Evolutionary conservation across 1,140 invertebrate genomes (phyloP), one percentile per base, ranked within the genome.

Genomic region (Anthonomus grandis): DNA sequence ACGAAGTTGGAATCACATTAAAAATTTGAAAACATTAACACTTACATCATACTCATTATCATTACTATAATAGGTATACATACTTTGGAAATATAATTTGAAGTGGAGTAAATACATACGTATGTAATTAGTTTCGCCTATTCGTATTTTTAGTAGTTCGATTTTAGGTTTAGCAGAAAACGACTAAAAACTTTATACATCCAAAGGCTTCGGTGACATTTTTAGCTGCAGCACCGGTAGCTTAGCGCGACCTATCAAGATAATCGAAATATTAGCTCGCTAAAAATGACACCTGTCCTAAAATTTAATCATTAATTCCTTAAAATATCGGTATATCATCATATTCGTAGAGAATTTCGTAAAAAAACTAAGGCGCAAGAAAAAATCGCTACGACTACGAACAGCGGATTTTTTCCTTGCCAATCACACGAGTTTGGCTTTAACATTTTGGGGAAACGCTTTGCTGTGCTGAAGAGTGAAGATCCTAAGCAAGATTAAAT

Each of bases 11-110:
- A 70, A 66, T 71, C 66, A 71, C 69, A 71, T 50, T 59, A 71
- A 70, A 72, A 72, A 70, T 69, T 70, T 57, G 53, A 69, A 72
- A 72, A 72, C 69, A 69, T 66, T 70, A 72, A 72, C 70, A 72
- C 70, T 72, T 57, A 72, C 69, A 65, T 65, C 62, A 64, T 67
- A 66, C 51, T n/a, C n/a, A 64, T 63, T 59, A 64, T 63, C 49
- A 49, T n/a, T n/a, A 50, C 25, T 48, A 48, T 48, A 54, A 45
- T 47, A 47, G 59, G n/a, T n/a, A n/a, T n/a, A n/a, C 39, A 68
- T 68, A 69, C 54, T 57, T 39, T 60, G 51, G 52, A 56, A 62
- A 53, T 52, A 62, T 62, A 51, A 62, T 44, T 49, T 57, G 10
- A 41, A 49, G 50, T 49, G 57, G 55, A 65, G 51, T 55, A 61